Evolutionary conservation across 2,797 vertebrate species (phyloP).

Genomic region (Acomys russatus): DNA sequence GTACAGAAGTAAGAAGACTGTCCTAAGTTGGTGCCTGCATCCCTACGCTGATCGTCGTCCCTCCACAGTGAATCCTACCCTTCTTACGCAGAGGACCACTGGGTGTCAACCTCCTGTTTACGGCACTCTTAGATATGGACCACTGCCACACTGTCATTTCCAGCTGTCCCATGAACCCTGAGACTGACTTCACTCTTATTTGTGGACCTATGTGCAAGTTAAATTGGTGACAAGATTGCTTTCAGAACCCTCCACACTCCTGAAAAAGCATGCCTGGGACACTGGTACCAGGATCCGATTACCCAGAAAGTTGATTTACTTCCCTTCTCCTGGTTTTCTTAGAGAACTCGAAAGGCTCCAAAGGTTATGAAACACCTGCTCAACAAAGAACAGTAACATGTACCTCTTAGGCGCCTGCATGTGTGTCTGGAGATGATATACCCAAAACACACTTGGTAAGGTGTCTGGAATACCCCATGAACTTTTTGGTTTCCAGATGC

Average conservation of each 20-base stretch:
- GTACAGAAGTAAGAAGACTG: neutral
- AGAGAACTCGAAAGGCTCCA: conserved; percentile 52
- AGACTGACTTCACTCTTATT: neutral
- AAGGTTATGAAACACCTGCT: conserved; percentile 73
- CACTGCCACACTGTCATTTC: neutral
- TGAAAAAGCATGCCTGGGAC: neutral
- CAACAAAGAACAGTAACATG: conserved; percentile 35
- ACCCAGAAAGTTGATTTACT: conserved; percentile 44
- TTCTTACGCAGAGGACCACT: neutral
- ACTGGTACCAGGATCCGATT: neutral
- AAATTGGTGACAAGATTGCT: neutral
- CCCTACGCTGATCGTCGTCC: neutral
- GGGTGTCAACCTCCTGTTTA: neutral
- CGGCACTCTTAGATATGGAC: neutral
- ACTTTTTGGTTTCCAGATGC: conserved; percentile 49
- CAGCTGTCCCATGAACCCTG: neutral
- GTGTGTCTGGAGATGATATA: neutral
- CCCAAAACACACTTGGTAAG: neutral
- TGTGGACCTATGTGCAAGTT: neutral
- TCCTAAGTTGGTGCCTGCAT: neutral
- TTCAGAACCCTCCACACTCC: neutral
- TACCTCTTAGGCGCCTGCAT: conserved; percentile 32
- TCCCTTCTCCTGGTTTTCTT: conserved; percentile 52
- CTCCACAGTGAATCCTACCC: neutral
- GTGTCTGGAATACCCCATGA: conserved; percentile 23